These are phyloP conservation scores for Saturnia japonica DNA, from an alignment of 2,888 invertebrate genomes.

Conservation along the genomic window DNA sequence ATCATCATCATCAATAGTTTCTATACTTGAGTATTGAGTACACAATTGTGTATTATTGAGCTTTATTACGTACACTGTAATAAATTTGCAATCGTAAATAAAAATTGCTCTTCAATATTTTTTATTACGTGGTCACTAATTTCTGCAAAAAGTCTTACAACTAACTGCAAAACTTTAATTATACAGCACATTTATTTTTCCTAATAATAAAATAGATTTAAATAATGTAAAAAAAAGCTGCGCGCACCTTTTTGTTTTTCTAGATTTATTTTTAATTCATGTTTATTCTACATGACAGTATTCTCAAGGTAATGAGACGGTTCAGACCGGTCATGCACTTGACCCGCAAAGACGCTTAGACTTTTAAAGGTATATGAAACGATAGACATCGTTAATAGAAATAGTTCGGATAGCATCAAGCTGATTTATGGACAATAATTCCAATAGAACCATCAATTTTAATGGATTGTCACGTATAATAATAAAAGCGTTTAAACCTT, in stretches of 20 bases:
- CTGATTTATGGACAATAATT: slow-evolving; percentile 10
- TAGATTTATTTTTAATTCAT: background rate
- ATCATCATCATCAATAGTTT: too few relatives aligned
- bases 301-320: slow-evolving; percentile 37
- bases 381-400: slow-evolving; percentile 8
- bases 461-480: slow-evolving; percentile 13
- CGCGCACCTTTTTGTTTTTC: background rate
- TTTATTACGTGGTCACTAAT: background rate
- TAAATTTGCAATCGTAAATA: background rate
- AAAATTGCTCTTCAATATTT: background rate
- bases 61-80: too few relatives aligned
- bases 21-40: too few relatives aligned
- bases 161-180: background rate
- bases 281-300: slow-evolving; percentile 18
- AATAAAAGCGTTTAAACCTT: background rate
- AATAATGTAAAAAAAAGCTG: too few relatives aligned
- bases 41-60: too few relatives aligned
- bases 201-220: too few relatives aligned
- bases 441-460: background rate
- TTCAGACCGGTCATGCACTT: slow-evolving; percentile 35
- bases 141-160: background rate
- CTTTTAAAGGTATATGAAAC: background rate
- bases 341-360: slow-evolving; percentile 27
- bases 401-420: slow-evolving; percentile 3
- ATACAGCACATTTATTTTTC: background rate